These are phyloP conservation scores for Oryctes rhinoceros DNA, from an alignment of 1,140 invertebrate species.

Conservation along the genomic window DNA sequence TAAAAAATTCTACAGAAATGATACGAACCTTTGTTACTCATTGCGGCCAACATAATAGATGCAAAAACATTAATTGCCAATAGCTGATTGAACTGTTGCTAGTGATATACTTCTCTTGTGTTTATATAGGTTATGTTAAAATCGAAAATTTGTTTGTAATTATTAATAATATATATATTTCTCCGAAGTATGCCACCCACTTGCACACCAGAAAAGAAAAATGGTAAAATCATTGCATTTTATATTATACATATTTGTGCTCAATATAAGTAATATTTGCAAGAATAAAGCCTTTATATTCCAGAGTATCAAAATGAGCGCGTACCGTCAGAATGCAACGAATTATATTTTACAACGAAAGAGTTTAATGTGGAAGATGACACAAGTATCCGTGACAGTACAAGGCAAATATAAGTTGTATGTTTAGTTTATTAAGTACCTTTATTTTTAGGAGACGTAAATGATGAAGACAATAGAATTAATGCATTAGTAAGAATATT, in stretches of 20 bases:
- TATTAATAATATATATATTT: neutral
- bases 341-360: conserved; percentile 22
- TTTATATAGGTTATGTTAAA: conserved; percentile 7
- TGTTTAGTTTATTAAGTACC: neutral
- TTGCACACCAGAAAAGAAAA: conserved; percentile 38
- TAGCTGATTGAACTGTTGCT: neutral
- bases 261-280: neutral
- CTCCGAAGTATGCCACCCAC: conserved; percentile 23
- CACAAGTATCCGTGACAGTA: no score
- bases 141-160: neutral
- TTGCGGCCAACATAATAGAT: no score
- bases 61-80: neutral
- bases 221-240: conserved; percentile 18
- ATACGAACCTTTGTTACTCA: no score
- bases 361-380: neutral
- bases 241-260: neutral
- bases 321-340: neutral
- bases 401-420: no score
- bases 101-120: neutral
- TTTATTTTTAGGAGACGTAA: neutral
- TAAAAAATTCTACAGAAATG: no score
- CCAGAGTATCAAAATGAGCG: conserved; percentile 25
- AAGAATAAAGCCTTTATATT: neutral
- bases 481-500: neutral
- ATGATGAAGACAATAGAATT: neutral